Evolutionary conservation across 2,113 vertebrate genomes (phyloP), one percentile per base, ranked within the genome.

Genomic region (Indicator indicator): DNA sequence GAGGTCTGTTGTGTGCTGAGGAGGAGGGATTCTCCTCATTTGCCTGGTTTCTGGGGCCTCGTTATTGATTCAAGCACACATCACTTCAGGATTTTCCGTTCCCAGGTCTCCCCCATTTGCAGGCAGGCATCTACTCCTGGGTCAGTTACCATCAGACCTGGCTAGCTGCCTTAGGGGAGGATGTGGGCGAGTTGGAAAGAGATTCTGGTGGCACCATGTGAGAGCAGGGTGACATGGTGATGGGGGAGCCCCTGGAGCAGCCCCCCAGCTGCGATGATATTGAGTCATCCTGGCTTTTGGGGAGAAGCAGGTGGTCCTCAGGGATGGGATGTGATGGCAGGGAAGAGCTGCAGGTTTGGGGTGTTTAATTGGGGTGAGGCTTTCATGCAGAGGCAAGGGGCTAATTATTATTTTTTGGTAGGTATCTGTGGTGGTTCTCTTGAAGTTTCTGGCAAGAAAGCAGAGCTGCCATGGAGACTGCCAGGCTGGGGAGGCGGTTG

Each of bases 391-490:
- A 74, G 83, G 46, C 46, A 71, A 74, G 80, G 68, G 78, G 71
- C 20, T 80, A 64, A n/a, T 89, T 78, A 59, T 44, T 73, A 0
- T 16, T 21, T 33, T 23, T 81, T 95, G 70, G 70, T 36, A 65
- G 60, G 28, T 77, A 71, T 64, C 38, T 1, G 32, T 92, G 83
- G 83, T 73, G 90, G 69, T 54, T 90, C 46, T n/a, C 32, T 86
- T 4, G 2, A 74, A 93, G 83, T 33, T 75, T 70, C 54, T 81
- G 84, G 74, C 3, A 1, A 83, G 91, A 87, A 95, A 85, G 65
- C 20, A 1, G 19, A 70, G 83, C 95, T 92, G 77, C 86, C 69
- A 74, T 74, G 73, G 92, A 88, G 84, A 85, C 82, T 87, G 54
- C 71, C 4, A 0, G 63, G 89, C 91, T 90, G 73, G 81, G 73